Evolutionary conservation across 2,113 vertebrate genomes (phyloP), one percentile per base, ranked within the genome.

Genomic region (Rhea americana): DNA sequence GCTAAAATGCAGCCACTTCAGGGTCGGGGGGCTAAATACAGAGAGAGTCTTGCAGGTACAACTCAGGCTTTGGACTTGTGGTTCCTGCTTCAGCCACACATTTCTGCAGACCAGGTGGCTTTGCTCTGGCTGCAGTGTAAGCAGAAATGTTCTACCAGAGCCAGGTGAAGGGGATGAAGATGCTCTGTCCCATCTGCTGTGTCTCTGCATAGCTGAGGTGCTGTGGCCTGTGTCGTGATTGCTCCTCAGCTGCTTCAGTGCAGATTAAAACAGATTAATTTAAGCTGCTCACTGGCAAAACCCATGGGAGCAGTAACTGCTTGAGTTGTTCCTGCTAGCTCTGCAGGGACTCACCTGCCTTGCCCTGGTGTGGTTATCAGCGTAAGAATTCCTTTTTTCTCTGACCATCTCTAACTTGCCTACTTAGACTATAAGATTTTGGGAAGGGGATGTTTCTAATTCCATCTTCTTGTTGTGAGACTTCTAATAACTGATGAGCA

Each of bases 111-210:
- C 13, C 39, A 11, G 19, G 13, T 48, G 13, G 1, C 81, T 50
- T 15, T 47, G 32, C 30, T 26, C n/a, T 26, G 61, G 41, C 37
- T 2, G 0, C 6, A 41, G 20, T 15, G 24, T 13, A 41, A 84
- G 45, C 4, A 0, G 2, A 30, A 13, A 2, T 1, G 20, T 2
- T 11, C 56, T 89, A 81, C n/a, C 0, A 0, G 53, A 37, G 48
- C 3, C 2, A 8, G 35, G 6, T 25, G 50, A 35, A 41, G 26
- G 55, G 35, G 71, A 20, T 56, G 63, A 41, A 56, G 61, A 18
- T 35, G 79, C 7, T 82, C 6, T 30, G 30, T 51, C 35, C 21
- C 41, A 65, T 13, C 32, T 1, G 3, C 16, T 13, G 8, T n/a
- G 25, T 55, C 50, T 24, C 24, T 11, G 24, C 50, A 24, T 21